phyloP scores from a whole-genome alignment of 1,140 invertebrate genomes.

The Drosophila parabipectinata region DNA sequence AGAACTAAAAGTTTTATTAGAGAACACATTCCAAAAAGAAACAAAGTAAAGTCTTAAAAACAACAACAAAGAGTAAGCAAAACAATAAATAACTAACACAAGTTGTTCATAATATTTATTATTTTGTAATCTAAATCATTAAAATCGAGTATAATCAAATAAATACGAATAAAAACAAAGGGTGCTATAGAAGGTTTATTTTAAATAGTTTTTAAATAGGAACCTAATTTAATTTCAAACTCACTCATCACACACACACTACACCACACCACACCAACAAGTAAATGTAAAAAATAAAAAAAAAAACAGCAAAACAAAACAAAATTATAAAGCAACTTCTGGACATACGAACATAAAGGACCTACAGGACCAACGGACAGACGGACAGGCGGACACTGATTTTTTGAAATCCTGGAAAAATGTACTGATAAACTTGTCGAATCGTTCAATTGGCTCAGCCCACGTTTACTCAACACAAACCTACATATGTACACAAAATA shows the following conservation, averaged over 20 bases:
- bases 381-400: constrained; percentile 24
- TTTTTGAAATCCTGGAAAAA: constrained; percentile 38
- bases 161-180: constrained; percentile 80
- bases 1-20: constrained; percentile 69
- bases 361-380: constrained; percentile 9
- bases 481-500: constrained; percentile 26
- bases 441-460: constrained; percentile 48
- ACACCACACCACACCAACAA: constrained; percentile 27
- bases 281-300: constrained; percentile 58
- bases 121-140: constrained; percentile 35
- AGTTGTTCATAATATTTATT: constrained; percentile 48
- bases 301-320: constrained; percentile 70
- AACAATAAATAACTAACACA: constrained; percentile 42
- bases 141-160: constrained; percentile 54
- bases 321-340: constrained; percentile 71
- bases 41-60: constrained; percentile 79
- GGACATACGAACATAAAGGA: constrained; percentile 36
- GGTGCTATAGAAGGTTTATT: constrained; percentile 84
- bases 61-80: constrained; percentile 53
- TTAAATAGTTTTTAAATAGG: constrained; percentile 76
- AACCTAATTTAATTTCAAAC: constrained; percentile 59
- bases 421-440: constrained; percentile 73
- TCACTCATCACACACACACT: constrained; percentile 47
- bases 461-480: constrained; percentile 36
- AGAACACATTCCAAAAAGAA: constrained; percentile 80